Percentiles rank a stretch among this genome's conserved stretches.
These are phyloP conservation scores for Arenaria interpres DNA, from an alignment of 2,113 vertebrate species.

Conservation along the genomic window DNA sequence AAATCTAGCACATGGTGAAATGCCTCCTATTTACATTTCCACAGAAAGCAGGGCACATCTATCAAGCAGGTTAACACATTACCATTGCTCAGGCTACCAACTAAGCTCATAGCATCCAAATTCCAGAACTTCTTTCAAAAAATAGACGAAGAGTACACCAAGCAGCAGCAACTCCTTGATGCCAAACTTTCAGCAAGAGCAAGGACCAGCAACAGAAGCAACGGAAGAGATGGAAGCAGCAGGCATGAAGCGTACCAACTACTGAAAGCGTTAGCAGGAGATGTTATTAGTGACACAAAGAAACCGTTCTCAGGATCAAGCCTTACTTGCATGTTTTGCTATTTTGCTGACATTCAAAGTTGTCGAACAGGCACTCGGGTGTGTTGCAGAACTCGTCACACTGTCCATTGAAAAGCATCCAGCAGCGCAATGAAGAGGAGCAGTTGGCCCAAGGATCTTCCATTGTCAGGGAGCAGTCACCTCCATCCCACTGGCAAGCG, in stretches of 20 bases:
- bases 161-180: background rate
- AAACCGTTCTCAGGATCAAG: background rate
- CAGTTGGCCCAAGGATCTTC: slow-evolving; percentile 88
- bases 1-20: background rate
- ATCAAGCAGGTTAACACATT: background rate
- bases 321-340: slow-evolving; percentile 86
- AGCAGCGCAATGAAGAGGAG: slow-evolving; percentile 79
- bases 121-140: slow-evolving; percentile 28
- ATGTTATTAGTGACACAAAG: background rate
- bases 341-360: slow-evolving; percentile 85
- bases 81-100: background rate
- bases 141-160: background rate
- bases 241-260: background rate
- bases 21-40: background rate
- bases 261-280: slow-evolving; percentile 5
- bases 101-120: background rate
- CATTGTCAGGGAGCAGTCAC: slow-evolving; percentile 89
- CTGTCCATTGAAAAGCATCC: slow-evolving; percentile 85
- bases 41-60: background rate
- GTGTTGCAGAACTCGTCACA: slow-evolving; percentile 91
- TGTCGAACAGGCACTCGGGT: slow-evolving; percentile 89
- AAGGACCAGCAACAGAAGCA: background rate
- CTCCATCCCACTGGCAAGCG: slow-evolving; percentile 91
- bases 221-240: background rate
- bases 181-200: background rate